Evolutionary conservation across 2,797 vertebrate genomes (phyloP), one percentile per base, ranked within the genome.

Genomic region (Phoeniculus purpureus): DNA sequence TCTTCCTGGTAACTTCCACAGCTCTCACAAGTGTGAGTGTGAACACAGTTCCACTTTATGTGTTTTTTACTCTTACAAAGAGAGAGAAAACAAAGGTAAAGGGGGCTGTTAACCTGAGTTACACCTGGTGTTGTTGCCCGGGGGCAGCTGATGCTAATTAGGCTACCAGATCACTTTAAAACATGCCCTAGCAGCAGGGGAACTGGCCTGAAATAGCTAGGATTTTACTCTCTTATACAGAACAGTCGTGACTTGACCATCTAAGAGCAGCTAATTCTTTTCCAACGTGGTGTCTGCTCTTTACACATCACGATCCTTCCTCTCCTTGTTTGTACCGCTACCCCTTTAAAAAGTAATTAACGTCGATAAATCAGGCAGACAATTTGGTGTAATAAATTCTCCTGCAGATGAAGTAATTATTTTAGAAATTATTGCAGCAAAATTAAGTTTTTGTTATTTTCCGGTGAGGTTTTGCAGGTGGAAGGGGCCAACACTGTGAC

Each of bases 131-230:
- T 52, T 87, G 71, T 72, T 92, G 90, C n/a, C 29, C 25, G 61
- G 67, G 79, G 40, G 54, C 62, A 86, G 55, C 87, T 54, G 27
- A 72, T 58, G 64, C 65, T 66, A 86, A 66, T 87, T 79, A 92
- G 34, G 50, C 15, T 89, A 78, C 89, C 31, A 56, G 78, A 61
- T 89, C 76, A 96, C 52, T 92, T 90, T 89, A 94, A 95, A 92
- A 75, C 71, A 77, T 85, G 45, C 89, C 88, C 92, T 94, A 96
- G 91, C 76, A 96, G 65, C 73, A 52, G 61, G 19, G 43, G 31
- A 87, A 76, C 89, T 92, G 83, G 61, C 19, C 51, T 88, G 50
- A 74, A 92, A 92, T 94, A 81, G 37, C 83, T 95, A 93, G 82
- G 87, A 56, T 86, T 93, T 85, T 82, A 85, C 32, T 78, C 77